Percentiles rank a stretch among this genome's conserved stretches.
phyloP scores from a whole-genome alignment of 2,797 vertebrate species.

The Hypotaenidia philippensis region DNA sequence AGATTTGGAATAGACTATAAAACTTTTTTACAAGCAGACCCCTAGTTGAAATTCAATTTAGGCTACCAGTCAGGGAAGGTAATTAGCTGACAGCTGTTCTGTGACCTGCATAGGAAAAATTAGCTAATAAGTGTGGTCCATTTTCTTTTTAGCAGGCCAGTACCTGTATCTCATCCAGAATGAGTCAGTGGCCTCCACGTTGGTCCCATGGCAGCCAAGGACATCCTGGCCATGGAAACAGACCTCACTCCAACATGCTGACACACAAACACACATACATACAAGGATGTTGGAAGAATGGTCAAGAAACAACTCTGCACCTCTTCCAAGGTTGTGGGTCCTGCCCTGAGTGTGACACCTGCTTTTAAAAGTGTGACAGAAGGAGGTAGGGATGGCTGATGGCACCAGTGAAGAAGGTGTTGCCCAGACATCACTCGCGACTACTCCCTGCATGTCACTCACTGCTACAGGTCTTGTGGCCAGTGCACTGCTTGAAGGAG shows the following conservation, averaged over 20 bases:
- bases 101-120: background rate
- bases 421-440: accelerated
- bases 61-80: background rate
- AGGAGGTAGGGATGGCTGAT: background rate
- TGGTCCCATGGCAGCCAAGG: background rate
- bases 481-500: background rate
- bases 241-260: background rate
- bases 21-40: background rate
- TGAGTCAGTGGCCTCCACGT: accelerated
- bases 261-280: too few relatives aligned
- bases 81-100: slow-evolving; percentile 38
- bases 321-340: background rate
- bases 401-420: background rate
- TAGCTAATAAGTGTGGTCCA: background rate
- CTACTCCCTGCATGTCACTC: accelerated
- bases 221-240: accelerated
- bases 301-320: background rate
- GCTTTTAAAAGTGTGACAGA: accelerated
- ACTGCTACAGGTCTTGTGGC: accelerated
- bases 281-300: background rate
- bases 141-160: background rate
- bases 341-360: background rate
- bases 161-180: background rate
- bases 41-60: background rate
- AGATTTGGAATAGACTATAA: background rate